Percentiles rank a stretch among this genome's conserved stretches.
These are phyloP conservation scores for Sialis fuliginosa DNA, from an alignment of 2,888 invertebrate species.

Conservation along the genomic window DNA sequence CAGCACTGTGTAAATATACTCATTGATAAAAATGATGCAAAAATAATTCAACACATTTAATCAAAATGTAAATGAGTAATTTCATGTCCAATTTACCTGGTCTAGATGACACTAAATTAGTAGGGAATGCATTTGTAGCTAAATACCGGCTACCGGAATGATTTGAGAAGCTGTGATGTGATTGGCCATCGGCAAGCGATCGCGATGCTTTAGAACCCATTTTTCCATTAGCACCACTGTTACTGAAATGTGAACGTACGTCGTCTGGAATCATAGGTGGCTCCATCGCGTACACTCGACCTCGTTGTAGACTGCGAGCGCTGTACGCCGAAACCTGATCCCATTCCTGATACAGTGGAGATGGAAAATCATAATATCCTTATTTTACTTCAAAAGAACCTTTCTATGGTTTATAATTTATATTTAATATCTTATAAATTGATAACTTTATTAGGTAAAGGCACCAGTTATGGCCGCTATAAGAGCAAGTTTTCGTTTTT, in stretches of 20 bases:
- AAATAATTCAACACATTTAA: background rate
- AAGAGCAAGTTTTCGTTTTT: no score
- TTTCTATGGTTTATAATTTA: no score
- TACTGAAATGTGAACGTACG: slow-evolving; percentile 57
- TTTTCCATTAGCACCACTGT: slow-evolving; percentile 31
- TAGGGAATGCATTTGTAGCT: slow-evolving; percentile 44
- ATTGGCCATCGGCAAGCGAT: slow-evolving; percentile 76
- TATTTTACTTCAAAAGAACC: no score
- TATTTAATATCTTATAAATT: no score
- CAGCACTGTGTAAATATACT: no score
- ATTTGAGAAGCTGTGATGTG: slow-evolving; percentile 76
- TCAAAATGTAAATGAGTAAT: background rate
- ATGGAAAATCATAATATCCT: no score
- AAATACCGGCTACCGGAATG: slow-evolving; percentile 55
- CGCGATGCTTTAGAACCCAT: slow-evolving; percentile 24
- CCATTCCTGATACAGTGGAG: slow-evolving; percentile 39
- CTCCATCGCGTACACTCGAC: slow-evolving; percentile 65
- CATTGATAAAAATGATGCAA: background rate
- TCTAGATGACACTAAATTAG: slow-evolving; percentile 57
- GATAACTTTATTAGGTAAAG: no score
- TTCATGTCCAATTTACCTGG: slow-evolving; percentile 30
- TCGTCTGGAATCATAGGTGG: slow-evolving; percentile 39
- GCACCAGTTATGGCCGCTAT: no score
- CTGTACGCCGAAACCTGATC: slow-evolving; percentile 83
- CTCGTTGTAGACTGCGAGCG: slow-evolving; percentile 74